These are phyloP conservation scores for Bemisia tabaci DNA, from an alignment of 1,140 invertebrate genomes.

Conservation along the genomic window DNA sequence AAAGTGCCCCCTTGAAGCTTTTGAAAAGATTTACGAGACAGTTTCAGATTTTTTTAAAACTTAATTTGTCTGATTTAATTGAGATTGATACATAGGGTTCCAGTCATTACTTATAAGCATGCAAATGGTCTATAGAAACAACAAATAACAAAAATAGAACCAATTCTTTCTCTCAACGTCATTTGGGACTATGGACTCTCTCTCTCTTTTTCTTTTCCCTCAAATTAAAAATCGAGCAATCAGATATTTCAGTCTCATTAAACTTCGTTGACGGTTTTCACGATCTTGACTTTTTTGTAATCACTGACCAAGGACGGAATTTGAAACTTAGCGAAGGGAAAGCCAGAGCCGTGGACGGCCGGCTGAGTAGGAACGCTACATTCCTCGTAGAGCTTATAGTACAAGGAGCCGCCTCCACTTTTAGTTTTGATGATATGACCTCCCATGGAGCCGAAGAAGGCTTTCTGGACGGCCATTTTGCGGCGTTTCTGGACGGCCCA, in stretches of 20 bases:
- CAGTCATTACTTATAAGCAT: neutral
- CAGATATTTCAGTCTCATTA: neutral
- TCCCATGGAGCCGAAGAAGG: constrained; percentile 9
- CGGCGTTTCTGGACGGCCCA: neutral
- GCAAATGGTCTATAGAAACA: neutral
- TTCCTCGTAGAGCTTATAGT: constrained; percentile 24
- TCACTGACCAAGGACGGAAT: neutral
- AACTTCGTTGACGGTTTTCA: neutral
- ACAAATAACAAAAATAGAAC: neutral
- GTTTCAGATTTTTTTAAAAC: too few relatives aligned
- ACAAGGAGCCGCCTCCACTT: constrained; percentile 15
- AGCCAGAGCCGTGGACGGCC: neutral
- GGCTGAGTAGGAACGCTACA: constrained; percentile 20
- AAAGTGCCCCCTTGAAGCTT: too few relatives aligned
- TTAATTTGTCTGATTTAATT: neutral
- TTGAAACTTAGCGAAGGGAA: neutral
- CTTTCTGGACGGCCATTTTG: neutral
- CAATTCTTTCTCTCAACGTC: neutral
- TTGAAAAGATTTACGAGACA: too few relatives aligned
- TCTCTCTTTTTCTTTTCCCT: too few relatives aligned
- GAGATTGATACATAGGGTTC: too few relatives aligned
- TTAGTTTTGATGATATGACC: constrained; percentile 12
- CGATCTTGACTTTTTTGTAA: neutral
- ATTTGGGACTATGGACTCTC: neutral
- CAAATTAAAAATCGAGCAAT: neutral